phyloP scores from a whole-genome alignment of 92 coral and sea anemone species.

The Phymanthus crucifer region DNA sequence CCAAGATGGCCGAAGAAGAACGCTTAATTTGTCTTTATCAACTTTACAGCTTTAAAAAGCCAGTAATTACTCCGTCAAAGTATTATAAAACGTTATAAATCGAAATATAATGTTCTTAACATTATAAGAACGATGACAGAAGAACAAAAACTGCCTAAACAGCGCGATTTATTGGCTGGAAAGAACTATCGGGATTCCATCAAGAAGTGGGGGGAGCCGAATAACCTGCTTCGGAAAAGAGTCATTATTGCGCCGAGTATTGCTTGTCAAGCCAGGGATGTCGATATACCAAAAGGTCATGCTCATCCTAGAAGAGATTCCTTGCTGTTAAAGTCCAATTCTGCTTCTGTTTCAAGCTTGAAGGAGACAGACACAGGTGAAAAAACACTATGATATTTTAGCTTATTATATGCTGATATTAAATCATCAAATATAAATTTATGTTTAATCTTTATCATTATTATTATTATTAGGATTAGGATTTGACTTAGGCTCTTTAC shows the following conservation, averaged over 20 bases:
- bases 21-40: background rate
- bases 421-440: too few species aligned
- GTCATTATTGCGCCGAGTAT: conserved; percentile 81
- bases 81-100: background rate
- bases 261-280: conserved; percentile 75
- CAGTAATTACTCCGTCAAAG: background rate
- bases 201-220: conserved; percentile 76
- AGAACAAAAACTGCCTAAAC: conserved; percentile 45
- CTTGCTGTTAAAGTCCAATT: background rate
- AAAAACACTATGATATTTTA: too few species aligned
- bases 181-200: conserved; percentile 90
- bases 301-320: background rate
- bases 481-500: too few species aligned
- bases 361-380: too few species aligned
- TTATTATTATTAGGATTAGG: too few species aligned
- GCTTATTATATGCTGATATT: too few species aligned
- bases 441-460: too few species aligned
- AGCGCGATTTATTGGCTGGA: conserved; percentile 69
- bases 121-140: conserved; percentile 16
- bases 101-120: background rate
- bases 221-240: conserved; percentile 59
- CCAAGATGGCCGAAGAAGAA: conserved; percentile 22
- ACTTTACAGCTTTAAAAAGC: conserved; percentile 1
- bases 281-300: conserved; percentile 21
- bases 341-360: background rate